Evolutionary conservation across 2,888 invertebrate species (phyloP), one percentile per base, ranked within the genome.

Genomic region (Lepidonotus clava): DNA sequence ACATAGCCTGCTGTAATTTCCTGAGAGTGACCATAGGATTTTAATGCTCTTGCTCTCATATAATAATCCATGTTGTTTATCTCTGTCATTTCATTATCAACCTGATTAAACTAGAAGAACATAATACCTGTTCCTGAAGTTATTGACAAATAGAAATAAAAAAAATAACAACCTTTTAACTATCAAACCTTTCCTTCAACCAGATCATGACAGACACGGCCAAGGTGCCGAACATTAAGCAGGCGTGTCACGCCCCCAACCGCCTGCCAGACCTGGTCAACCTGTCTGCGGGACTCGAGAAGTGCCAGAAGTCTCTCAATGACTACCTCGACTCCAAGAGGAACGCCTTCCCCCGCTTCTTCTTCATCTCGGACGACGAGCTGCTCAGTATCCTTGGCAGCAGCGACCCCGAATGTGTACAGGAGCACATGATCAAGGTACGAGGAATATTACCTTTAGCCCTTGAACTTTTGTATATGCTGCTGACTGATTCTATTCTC

Each of bases 331-430:
- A 97, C 93, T 96, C 97, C 0, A 98, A 98, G 94, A 95, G 98
- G 77, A 96, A 97, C 88, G 96, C 97, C 89, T 98, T 98, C 94
- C 97, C 98, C 1, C 95, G 98, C 84, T 98, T 98, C 95, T 98
- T 97, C 95, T 98, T 98, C 94, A 97, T 98, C 92, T 98, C 98
- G 1, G 98, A 98, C 40, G 98, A 98, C 92, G 98, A 98, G 93
- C 94, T 98, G 89, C 95, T 98, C 8, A 97, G 97, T 0, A 97
- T 98, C 90, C 95, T 98, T 84, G 98, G 98, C 21, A 97, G 97
- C 92, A 97, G 96, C 90, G 96, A 97, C 89, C 96, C 97, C 14
- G 95, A 95, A 85, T 96, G 97, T 91, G 97, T 98, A 11, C 98
- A 98, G 94, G 97, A 98, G 91, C 98, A 98, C 92, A 97, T 98